Percentiles rank a stretch among this genome's conserved stretches.
Conservation (phyloP, 2,113 vertebrate species). For the Uria aalge region DNA sequence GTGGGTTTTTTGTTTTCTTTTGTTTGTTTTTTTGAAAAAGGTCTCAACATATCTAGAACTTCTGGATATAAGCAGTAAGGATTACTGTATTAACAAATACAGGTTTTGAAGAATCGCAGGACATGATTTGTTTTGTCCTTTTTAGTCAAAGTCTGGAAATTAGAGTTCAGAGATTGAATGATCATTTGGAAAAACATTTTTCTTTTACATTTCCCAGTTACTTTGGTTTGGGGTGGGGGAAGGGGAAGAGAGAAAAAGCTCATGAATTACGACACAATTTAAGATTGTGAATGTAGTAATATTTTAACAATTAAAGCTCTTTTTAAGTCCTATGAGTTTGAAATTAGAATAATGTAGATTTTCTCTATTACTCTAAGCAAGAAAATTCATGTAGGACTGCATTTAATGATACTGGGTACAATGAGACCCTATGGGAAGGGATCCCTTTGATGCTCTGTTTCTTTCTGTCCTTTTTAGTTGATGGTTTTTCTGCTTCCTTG, state of each 20-base stretch:
- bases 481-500: neutral
- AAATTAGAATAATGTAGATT: neutral
- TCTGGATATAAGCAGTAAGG: rapidly evolving
- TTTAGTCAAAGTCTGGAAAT: neutral
- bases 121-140: neutral
- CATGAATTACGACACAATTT: neutral
- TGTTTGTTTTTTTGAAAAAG: neutral
- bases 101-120: neutral
- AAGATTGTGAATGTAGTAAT: neutral
- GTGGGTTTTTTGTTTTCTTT: neutral
- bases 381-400: neutral
- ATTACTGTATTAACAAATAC: rapidly evolving
- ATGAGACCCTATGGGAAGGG: neutral
- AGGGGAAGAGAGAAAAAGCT: neutral
- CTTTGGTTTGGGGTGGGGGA: neutral
- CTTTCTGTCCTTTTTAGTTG: neutral
- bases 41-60: neutral
- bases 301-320: neutral
- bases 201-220: neutral
- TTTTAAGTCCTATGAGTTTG: neutral
- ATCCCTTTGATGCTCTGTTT: neutral
- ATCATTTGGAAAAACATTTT: neutral
- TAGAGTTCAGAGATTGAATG: neutral
- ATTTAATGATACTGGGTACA: neutral
- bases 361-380: neutral